Percentiles rank a stretch among this genome's conserved stretches.
Conservation (phyloP, 2,113 vertebrate genomes). For the Gymnocephalus cernua region DNA sequence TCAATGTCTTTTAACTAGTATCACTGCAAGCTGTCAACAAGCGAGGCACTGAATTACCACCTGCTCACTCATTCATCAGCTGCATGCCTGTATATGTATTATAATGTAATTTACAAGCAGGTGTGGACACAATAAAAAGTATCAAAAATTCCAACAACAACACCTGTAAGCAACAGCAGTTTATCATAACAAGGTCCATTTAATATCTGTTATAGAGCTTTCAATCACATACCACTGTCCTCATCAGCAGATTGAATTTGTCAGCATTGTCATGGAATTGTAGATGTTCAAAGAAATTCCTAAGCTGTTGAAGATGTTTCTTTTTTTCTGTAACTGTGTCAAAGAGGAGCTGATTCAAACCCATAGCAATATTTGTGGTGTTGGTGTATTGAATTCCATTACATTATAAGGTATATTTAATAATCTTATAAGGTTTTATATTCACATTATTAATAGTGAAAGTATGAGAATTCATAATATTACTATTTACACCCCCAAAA, state of each 20-base stretch:
- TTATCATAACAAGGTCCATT: neutral
- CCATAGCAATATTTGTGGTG: neutral
- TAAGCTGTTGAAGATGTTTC: too few relatives aligned
- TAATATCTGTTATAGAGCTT: neutral
- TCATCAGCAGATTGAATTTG: neutral
- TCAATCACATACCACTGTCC: neutral
- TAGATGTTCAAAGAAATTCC: neutral
- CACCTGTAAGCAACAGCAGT: neutral
- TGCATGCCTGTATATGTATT: conserved; percentile 5
- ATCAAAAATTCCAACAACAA: conserved; percentile 1
- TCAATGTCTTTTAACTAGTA: conserved; percentile 7
- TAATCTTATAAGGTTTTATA: neutral
- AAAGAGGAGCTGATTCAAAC: neutral
- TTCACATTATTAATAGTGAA: neutral
- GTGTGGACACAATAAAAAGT: neutral
- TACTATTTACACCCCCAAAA: neutral
- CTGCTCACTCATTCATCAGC: neutral
- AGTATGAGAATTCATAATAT: neutral
- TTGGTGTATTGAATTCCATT: neutral
- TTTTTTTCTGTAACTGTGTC: too few relatives aligned
- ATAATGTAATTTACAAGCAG: conserved; percentile 19
- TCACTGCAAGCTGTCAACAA: conserved; percentile 9
- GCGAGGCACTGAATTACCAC: conserved; percentile 17
- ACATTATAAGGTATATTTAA: neutral
- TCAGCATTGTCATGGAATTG: neutral